Evolutionary conservation across 2,888 invertebrate genomes (phyloP), one percentile per base, ranked within the genome.

Genomic region (Tillus elongatus): DNA sequence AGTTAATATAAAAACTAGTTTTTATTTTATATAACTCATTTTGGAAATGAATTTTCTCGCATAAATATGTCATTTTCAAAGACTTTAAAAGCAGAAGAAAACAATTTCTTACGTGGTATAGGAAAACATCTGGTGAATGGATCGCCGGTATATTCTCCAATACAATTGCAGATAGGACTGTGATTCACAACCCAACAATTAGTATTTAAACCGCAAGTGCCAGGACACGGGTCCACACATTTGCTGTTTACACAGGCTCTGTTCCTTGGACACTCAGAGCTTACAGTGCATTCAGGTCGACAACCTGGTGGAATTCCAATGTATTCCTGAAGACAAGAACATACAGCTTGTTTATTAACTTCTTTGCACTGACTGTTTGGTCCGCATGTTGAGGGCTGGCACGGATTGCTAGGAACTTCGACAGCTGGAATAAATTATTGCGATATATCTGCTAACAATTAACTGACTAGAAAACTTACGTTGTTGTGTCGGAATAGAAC

Each of bases 171-270:
- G 72, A 36, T 84, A 72, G 54, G 79, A 68, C 61, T 85, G 75
- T 72, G 82, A 61, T 79, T 84, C 53, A 75, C 71, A 3, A 83
- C 82, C 45, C 75, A 72, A 60, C 87, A 87, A 39, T 75, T 61
- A 4, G 86, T 82, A 46, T 76, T 77, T 40, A 69, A 62, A 8
- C 87, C 90, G 58, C 91, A 91, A 1, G 79, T 70, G 38, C 79
- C 81, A 0, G 68, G 68, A 52, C 89, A 89, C 2, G 85, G 84
- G 57, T 81, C 79, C 64, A 70, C 73, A 60, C 86, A 87, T 68
- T 80, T 82, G 53, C 78, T 74, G 54, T 77, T 78, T 9, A 82
- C 71, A 57, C 86, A 87, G 28, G 84, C 82, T 55, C 74, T 66
- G 52, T 79, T 73, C 50, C 73, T 75, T 1, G 76, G 50, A 57